A percentile compares a stretch with the other conserved stretches of the same genome.
Conservation (phyloP, 2,888 invertebrate genomes). For the Sycophila texana region DNA sequence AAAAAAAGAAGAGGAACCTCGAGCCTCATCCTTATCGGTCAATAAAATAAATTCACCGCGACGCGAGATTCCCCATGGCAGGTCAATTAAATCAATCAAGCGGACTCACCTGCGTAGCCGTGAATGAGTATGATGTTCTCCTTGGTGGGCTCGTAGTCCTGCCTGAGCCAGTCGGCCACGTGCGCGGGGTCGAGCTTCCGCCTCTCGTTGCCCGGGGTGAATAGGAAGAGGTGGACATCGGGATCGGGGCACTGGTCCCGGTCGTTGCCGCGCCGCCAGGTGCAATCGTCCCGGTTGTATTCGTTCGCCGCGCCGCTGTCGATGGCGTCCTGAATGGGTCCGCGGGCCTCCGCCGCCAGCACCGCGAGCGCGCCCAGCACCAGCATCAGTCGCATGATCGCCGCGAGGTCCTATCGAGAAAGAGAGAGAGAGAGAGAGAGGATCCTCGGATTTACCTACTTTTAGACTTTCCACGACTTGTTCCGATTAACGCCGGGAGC, state of each 20-base stretch:
- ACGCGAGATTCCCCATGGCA: no score
- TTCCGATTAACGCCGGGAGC: background rate
- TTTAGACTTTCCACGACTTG: background rate
- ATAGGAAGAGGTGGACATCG: conserved; percentile 81
- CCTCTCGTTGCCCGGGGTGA: conserved; percentile 79
- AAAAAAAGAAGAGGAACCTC: no score
- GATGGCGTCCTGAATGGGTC: conserved; percentile 73
- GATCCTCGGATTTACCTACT: background rate
- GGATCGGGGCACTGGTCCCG: conserved; percentile 85
- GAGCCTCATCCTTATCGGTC: no score
- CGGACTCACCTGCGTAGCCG: conserved; percentile 81
- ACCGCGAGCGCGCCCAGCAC: background rate
- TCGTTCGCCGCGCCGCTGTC: conserved; percentile 74
- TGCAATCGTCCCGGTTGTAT: conserved; percentile 83
- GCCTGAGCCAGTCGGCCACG: conserved; percentile 82
- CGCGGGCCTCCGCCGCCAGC: conserved; percentile 53
- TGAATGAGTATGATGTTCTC: conserved; percentile 85
- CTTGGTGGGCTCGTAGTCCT: conserved; percentile 82
- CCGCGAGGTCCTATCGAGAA: background rate
- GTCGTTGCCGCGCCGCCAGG: conserved; percentile 82
- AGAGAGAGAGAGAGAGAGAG: background rate
- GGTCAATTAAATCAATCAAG: background rate
- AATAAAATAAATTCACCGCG: no score
- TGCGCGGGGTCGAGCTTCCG: conserved; percentile 62
- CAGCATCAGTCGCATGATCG: background rate